phyloP scores from a whole-genome alignment of 2,888 invertebrate species.

The Melipona bicolor region DNA sequence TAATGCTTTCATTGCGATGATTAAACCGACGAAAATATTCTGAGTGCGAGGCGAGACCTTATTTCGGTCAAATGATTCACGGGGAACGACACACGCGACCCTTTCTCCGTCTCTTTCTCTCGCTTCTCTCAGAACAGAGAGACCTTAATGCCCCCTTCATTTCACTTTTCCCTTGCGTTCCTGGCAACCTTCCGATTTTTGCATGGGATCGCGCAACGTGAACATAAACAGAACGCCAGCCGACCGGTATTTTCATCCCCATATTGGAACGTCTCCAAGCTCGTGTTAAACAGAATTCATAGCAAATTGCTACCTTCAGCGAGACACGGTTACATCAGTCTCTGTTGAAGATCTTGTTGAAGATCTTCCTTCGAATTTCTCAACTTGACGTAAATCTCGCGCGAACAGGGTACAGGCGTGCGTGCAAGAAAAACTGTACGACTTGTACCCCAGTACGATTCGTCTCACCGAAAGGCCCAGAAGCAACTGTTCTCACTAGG shows the following conservation, averaged over 20 bases:
- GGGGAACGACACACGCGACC: slow-evolving; percentile 24
- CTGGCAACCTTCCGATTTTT: slow-evolving; percentile 39
- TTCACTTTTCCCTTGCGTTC: neutral
- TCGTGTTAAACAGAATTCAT: slow-evolving; percentile 37
- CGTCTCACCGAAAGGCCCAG: no score
- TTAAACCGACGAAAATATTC: slow-evolving; percentile 53
- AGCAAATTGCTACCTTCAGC: slow-evolving; percentile 26
- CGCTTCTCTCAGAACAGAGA: neutral
- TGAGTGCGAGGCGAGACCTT: slow-evolving; percentile 34
- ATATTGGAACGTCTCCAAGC: slow-evolving; percentile 54
- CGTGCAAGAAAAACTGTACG: neutral
- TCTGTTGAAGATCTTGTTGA: slow-evolving; percentile 17
- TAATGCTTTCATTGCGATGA: slow-evolving; percentile 37
- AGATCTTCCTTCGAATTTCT: neutral
- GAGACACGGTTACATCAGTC: slow-evolving; percentile 12
- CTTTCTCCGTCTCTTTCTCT: neutral
- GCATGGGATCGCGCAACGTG: slow-evolving; percentile 43
- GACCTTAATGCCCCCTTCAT: neutral
- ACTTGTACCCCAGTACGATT: no score
- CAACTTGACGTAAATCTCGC: neutral
- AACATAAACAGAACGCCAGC: slow-evolving; percentile 61
- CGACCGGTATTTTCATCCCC: slow-evolving; percentile 59
- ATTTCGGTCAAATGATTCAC: slow-evolving; percentile 61
- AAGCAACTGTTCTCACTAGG: no score
- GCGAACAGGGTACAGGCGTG: no score